Base-by-base conservation (phyloP, 2,888 invertebrate genomes). In the Nomada fucata region DNA sequence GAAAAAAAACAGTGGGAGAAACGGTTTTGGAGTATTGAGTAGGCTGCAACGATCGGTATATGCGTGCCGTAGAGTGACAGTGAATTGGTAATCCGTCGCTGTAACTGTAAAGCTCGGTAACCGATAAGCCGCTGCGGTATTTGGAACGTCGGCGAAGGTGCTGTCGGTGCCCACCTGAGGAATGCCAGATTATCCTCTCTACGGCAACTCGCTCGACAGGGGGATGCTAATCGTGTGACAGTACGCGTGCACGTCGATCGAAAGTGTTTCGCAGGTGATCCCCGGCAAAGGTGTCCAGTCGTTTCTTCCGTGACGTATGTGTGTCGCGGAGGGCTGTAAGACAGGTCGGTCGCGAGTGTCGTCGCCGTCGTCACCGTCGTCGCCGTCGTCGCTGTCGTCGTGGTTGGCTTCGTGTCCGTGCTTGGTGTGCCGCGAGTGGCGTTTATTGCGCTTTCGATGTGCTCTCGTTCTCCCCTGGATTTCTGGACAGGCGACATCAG, bases 131-230 rank as follows among this genome's bases (percentile, higher is more conserved):
- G 69, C 60, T 50, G 76, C 77, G 73, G 71, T 75, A 69, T 64
- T 87, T 68, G 77, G 82, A 76, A 72, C 76, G 80, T 76, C 78
- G 84, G 85, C 81, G 87, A 85, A 91, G 94, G 82, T 94, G 94
- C 42, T 94, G 94, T n/a, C 94, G 94, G 79, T 95, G 95, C 91
- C 95, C 95, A 84, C 91, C 95, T 88, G 95, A 91, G 90, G 91
- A 91, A 91, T 91, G 91, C 86, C 80, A 85, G 85, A 86, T 87
- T 81, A 76, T 79, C 70, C 74, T 64, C 69, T 76, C 36, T 42
- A 76, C 20, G 78, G 67, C 69, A 53, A 63, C 65, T 77, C 68
- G 82, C 26, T 67, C 65, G 77, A 79, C 79, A 73, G 65, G 81
- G 79, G 76, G 76, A 79, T 78, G 78, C 26, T 79, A 61, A 77